Evolutionary conservation across 2,797 vertebrate species (phyloP), one percentile per base, ranked within the genome.

Genomic region (Sphaeramia orbicularis): DNA sequence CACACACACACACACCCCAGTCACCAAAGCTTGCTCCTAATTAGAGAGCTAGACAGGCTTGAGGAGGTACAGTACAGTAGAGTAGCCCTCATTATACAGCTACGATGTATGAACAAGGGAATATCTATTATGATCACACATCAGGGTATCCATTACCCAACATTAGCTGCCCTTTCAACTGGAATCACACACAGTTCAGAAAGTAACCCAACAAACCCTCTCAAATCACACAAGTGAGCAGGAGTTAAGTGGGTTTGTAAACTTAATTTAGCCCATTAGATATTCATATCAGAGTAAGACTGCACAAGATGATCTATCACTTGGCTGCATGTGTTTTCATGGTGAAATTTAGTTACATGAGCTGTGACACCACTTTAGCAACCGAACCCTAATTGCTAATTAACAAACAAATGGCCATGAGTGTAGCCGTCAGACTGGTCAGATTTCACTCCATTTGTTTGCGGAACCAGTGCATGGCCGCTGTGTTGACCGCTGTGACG

Each of bases 11-110:
- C 62, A 51, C 62, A 64, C 58, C 51, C 71, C 12, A 80, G 86
- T 88, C 84, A 79, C 89, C 74, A 71, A 85, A 89, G 91, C 88
- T 79, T 72, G 76, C 76, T 86, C 87, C 90, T 94, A 93, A 94
- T 94, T 93, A 92, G 91, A 90, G 86, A 75, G 76, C 85, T 76
- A 89, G 84, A 88, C 88, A 81, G 78, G 87, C 89, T 92, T 36
- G 74, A 91, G 88, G 85, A 91, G 85, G 84, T 80, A 83, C 54
- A 49, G 81, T 90, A 86, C 81, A 86, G 90, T 81, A 75, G 77
- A 89, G 83, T 87, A 89, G 88, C 86, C 89, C 91, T 93, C 92
- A 92, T 93, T 94, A 93, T 87, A 55, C 79, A 82, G 77, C 71
- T 58, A 75, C 88, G 77, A 82, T 89, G 83, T 90, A 88, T 91